Evolutionary conservation across 2,888 invertebrate species (phyloP), one percentile per base, ranked within the genome.

Genomic region (Polyommatus icarus): DNA sequence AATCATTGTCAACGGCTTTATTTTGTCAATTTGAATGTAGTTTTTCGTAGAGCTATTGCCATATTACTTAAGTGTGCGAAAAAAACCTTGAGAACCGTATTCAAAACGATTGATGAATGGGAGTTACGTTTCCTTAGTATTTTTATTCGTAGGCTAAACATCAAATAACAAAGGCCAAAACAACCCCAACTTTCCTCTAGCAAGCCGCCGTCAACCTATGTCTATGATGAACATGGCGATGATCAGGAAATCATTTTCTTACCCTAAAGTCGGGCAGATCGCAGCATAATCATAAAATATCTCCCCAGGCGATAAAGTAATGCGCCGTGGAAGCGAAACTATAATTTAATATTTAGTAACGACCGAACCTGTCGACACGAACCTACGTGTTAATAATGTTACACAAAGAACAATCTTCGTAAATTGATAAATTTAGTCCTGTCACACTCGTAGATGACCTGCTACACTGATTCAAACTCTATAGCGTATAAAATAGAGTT

Each of bases 371-470:
- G 78, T 78, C 84, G 84, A 87, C 86, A 86, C 87, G 87, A 88
- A 85, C 83, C 88, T 90, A 92, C 90, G 89, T 91, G 91, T 91
- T 91, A 91, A 91, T 91, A 90, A 84, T 84, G 85, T 86, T 85
- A 87, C 87, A 88, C 89, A 89, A 85, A 85, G 87, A 88, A 88
- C 90, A 89, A 89, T 90, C 89, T 90, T 89, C 86, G 85, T 87
- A 91, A 91, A 91, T 91, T 91, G 90, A 91, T 92, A 91, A 91
- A 90, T 91, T 90, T 88, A 85, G 85, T 82, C 87, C 88, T 89
- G 88, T 89, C 89, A 87, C 84, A 87, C 86, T 86, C 86, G 84
- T 83, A 83, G 83, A 83, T 82, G 81, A 85, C 85, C 87, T 85
- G 76, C 76, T 50, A 83, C 82, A 80, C 29, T 12, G 79, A 78